Evolutionary conservation across 2,888 invertebrate species (phyloP).

Genomic region (Ectobius pallidus): DNA sequence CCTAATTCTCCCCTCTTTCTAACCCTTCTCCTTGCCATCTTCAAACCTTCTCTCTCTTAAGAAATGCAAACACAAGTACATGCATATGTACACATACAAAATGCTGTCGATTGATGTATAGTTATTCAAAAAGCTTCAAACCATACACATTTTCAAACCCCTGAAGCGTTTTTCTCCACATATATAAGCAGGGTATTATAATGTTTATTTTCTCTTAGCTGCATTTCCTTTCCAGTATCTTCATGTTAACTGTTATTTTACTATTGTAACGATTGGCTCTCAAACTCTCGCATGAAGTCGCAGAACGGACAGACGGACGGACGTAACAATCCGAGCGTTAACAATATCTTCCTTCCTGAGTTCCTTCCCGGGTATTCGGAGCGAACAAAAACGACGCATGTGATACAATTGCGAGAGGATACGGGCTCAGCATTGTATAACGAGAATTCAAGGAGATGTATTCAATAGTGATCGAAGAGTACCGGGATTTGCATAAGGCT

Average conservation of each 20-base stretch:
- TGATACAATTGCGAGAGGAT: too few species aligned
- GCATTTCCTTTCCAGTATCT: not conserved
- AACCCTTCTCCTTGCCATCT: not conserved
- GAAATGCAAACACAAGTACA: too few species aligned
- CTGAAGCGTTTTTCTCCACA: too few species aligned
- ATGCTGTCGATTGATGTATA: too few species aligned
- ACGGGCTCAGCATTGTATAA: too few species aligned
- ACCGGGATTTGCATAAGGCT: too few species aligned
- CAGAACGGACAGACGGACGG: slow-evolving; percentile 3
- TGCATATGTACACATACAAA: too few species aligned
- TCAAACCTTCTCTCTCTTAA: not conserved
- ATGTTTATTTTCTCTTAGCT: not conserved
- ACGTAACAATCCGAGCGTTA: slow-evolving; percentile 26
- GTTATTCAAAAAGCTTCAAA: too few species aligned
- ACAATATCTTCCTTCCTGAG: slow-evolving; percentile 25
- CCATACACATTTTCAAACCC: too few species aligned
- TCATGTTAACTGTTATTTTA: not conserved
- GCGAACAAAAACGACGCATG: not conserved
- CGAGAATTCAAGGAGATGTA: too few species aligned
- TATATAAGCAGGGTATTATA: too few species aligned
- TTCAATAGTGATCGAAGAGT: too few species aligned
- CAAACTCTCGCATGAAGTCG: slow-evolving; percentile 17
- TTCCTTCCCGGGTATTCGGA: not conserved
- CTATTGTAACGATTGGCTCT: slow-evolving; percentile 2
- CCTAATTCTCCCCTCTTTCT: not conserved